These are phyloP conservation scores for Tricholaema leucomelas DNA, from an alignment of 2,113 vertebrate species.

Conservation along the genomic window DNA sequence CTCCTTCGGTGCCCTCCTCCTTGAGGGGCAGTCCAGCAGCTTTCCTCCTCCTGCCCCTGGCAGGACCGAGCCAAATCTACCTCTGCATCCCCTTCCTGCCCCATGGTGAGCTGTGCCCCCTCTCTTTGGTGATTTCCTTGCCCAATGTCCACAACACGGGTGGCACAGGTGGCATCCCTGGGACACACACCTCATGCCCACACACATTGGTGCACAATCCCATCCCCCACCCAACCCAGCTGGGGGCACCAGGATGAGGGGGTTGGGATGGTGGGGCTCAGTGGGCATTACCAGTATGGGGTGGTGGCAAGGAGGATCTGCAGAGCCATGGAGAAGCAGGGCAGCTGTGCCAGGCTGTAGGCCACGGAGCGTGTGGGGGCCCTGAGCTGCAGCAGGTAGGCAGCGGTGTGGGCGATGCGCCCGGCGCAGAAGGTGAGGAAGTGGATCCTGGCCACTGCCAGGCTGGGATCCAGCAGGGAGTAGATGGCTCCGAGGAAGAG, in stretches of 20 bases:
- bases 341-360: conserved; percentile 86
- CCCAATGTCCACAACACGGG: not conserved
- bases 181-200: not conserved
- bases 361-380: conserved; percentile 87
- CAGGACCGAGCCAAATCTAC: not conserved
- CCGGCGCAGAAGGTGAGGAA: conserved; percentile 86
- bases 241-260: not conserved
- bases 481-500: conserved; percentile 93
- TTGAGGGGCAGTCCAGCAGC: fast-evolving
- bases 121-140: not conserved
- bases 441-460: conserved; percentile 82
- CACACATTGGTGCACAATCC: not conserved
- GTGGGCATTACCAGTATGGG: conserved; percentile 65
- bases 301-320: conserved; percentile 83
- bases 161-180: not conserved
- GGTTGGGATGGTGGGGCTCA: fast-evolving
- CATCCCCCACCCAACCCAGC: not conserved
- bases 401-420: conserved; percentile 83
- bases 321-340: conserved; percentile 91
- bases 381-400: conserved; percentile 83
- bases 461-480: conserved; percentile 82
- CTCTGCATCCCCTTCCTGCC: not conserved
- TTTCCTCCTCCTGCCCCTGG: not conserved
- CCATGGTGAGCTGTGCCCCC: not conserved
- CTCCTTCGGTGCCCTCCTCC: not conserved